These are phyloP conservation scores for Aegotheles bennettii DNA, from an alignment of 2,113 vertebrate genomes.

Conservation along the genomic window DNA sequence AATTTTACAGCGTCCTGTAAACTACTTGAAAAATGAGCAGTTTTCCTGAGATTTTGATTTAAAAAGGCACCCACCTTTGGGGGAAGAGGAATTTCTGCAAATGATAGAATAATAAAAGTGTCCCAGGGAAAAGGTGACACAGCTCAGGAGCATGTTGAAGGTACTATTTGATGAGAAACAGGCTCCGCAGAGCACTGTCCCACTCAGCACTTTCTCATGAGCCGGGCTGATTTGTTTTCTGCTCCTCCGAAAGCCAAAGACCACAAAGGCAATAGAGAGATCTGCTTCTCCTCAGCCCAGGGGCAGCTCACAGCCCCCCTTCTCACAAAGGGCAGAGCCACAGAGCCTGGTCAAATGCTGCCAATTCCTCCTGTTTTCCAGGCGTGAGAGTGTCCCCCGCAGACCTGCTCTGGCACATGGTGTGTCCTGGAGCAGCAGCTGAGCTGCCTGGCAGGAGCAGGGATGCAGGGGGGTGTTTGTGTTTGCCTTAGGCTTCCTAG, in stretches of 20 bases:
- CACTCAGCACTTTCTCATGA: background rate
- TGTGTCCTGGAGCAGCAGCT: background rate
- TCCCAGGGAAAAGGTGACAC: constrained; percentile 15
- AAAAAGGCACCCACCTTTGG: background rate
- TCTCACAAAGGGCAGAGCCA: background rate
- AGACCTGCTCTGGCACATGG: background rate
- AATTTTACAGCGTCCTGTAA: background rate
- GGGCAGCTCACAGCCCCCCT: background rate
- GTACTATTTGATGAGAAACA: constrained; percentile 31
- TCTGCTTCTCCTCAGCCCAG: constrained; percentile 19
- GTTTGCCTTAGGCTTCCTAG: background rate
- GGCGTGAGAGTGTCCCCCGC: background rate
- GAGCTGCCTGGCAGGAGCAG: background rate
- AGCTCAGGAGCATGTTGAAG: background rate
- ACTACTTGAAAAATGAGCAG: background rate
- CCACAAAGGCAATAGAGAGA: background rate
- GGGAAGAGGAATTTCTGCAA: background rate
- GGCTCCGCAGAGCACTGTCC: background rate
- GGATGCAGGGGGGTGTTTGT: background rate
- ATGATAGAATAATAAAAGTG: background rate
- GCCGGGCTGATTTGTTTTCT: background rate
- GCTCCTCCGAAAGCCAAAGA: background rate
- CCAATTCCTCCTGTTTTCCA: background rate
- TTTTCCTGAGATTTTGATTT: background rate
- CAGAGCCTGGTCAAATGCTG: background rate